These are phyloP conservation scores for Procavia capensis DNA, from an alignment of 2,113 vertebrate species.

Conservation along the genomic window DNA sequence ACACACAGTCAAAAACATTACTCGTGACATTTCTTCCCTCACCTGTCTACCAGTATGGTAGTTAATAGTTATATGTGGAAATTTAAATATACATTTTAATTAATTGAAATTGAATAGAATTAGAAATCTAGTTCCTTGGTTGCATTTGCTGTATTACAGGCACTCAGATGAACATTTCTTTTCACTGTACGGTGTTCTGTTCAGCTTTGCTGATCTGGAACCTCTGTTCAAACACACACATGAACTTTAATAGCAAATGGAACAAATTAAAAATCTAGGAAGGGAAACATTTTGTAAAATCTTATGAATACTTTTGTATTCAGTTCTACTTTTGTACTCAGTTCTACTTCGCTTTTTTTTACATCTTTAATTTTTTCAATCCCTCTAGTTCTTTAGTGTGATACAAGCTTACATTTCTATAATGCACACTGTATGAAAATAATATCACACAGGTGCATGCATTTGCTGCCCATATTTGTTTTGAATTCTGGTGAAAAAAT, in stretches of 20 bases:
- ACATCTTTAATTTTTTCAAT: background rate
- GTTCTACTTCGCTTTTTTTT: background rate
- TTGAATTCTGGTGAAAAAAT: background rate
- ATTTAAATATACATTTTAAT: background rate
- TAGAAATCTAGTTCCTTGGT: background rate
- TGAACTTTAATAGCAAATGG: background rate
- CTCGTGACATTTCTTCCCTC: background rate
- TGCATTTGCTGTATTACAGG: background rate
- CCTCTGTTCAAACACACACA: background rate
- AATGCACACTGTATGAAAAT: background rate
- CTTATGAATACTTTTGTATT: background rate
- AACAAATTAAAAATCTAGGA: background rate
- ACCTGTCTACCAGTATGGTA: background rate
- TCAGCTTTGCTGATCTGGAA: background rate
- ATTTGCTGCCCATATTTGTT: background rate
- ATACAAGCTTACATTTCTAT: background rate
- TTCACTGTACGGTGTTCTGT: background rate
- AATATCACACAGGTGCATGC: background rate
- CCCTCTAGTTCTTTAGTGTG: background rate
- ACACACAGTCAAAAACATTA: background rate
- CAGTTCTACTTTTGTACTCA: background rate
- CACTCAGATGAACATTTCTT: background rate
- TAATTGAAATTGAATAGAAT: background rate
- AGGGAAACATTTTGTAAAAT: background rate
- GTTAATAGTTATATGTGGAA: background rate